Percentiles rank a stretch among this genome's conserved stretches.
Evolutionary conservation across 2,797 vertebrate species (phyloP).

Genomic region (Alca torda): DNA sequence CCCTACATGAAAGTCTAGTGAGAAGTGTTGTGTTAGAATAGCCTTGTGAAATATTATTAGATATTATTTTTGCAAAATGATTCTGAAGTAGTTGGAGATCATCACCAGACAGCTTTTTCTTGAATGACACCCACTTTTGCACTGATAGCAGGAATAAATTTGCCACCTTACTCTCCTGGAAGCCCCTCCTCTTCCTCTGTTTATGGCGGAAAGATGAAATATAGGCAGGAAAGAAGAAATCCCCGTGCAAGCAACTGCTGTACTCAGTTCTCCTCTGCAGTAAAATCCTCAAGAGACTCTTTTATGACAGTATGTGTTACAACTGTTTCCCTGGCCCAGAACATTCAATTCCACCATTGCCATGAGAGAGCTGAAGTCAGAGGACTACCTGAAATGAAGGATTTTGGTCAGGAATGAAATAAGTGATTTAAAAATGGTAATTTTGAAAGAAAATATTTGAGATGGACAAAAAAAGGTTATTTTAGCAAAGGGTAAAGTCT

Average conservation of each 20-base stretch:
- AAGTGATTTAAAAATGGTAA: background rate
- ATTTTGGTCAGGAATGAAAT: background rate
- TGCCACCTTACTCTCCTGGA: background rate
- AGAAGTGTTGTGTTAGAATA: background rate
- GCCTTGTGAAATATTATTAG: background rate
- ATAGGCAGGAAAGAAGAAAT: background rate
- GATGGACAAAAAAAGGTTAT: background rate
- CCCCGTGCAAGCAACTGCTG: background rate
- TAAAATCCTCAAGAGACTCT: background rate
- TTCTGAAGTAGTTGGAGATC: background rate
- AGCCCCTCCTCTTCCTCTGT: background rate
- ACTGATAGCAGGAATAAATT: background rate
- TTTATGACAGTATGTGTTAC: background rate
- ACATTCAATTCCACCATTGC: background rate
- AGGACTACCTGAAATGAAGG: background rate
- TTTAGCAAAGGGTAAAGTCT: background rate
- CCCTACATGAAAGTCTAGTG: background rate
- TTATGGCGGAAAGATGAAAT: background rate
- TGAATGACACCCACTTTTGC: accelerated
- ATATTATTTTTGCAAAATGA: background rate
- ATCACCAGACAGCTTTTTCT: background rate
- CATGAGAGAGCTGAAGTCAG: background rate
- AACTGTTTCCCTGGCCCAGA: background rate
- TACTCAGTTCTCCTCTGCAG: background rate
- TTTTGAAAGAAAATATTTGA: background rate